phyloP scores from a whole-genome alignment of 2,797 vertebrate genomes.

The Allobates femoralis region DNA sequence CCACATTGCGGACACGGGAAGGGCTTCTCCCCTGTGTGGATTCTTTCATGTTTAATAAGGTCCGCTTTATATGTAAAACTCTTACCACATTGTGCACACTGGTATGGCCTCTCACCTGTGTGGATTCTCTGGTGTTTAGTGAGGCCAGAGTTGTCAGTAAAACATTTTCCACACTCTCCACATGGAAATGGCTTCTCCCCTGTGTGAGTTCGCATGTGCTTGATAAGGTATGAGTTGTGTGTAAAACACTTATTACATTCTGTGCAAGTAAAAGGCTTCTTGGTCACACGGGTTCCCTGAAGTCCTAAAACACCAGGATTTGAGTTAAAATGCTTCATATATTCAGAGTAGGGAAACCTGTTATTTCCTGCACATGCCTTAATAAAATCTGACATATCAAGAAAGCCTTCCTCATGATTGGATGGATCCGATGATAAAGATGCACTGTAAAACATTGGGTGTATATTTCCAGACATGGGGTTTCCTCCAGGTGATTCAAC shows the following conservation, averaged over 20 bases:
- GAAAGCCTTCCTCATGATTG: slow-evolving; percentile 22
- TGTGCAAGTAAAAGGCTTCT: slow-evolving; percentile 68
- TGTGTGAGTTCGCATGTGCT: slow-evolving; percentile 67
- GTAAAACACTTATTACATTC: slow-evolving; percentile 58
- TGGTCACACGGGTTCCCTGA: neutral
- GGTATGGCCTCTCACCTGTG: slow-evolving; percentile 67
- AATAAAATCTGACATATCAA: slow-evolving; percentile 4
- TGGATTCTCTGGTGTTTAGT: slow-evolving; percentile 67
- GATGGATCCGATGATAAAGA: neutral
- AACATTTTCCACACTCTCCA: slow-evolving; percentile 65
- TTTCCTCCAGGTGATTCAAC: neutral
- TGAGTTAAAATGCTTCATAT: neutral
- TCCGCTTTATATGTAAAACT: slow-evolving; percentile 55
- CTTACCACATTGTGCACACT: slow-evolving; percentile 68
- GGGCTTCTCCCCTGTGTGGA: slow-evolving; percentile 14
- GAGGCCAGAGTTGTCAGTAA: slow-evolving; percentile 74
- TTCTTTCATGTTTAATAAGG: slow-evolving; percentile 27
- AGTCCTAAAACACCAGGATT: neutral
- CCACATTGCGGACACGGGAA: slow-evolving; percentile 23
- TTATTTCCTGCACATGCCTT: slow-evolving; percentile 3
- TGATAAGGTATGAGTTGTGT: slow-evolving; percentile 66
- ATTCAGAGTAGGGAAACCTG: slow-evolving; percentile 2
- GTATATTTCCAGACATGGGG: neutral
- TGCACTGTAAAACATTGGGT: neutral
- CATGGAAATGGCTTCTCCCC: slow-evolving; percentile 71